These are phyloP conservation scores for Philaenus spumarius DNA, from an alignment of 1,140 invertebrate genomes.

Conservation along the genomic window DNA sequence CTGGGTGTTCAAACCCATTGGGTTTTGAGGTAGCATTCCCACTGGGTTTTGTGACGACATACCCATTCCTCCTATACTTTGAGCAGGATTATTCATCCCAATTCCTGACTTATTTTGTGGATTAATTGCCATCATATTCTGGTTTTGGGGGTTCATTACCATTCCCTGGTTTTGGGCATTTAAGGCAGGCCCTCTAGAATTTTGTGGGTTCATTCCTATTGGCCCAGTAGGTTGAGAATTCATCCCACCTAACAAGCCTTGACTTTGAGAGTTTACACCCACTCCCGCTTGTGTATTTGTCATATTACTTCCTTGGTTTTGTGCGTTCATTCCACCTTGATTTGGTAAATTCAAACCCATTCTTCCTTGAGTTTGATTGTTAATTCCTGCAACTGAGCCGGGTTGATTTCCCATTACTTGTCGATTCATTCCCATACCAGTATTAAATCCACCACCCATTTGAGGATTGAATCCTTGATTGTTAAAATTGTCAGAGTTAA, in stretches of 20 bases:
- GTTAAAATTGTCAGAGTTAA: background rate
- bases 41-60: background rate
- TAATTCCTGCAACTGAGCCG: background rate
- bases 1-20: background rate
- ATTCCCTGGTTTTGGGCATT: no score
- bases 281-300: background rate
- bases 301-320: background rate
- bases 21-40: background rate
- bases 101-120: slow-evolving; percentile 1
- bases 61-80: background rate
- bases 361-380: background rate
- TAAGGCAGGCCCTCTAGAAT: background rate
- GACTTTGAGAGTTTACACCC: background rate
- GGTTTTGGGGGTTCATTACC: background rate
- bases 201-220: background rate
- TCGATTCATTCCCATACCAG: slow-evolving; percentile 7
- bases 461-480: background rate
- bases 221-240: no score
- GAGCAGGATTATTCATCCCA: background rate
- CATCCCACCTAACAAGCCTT: no score
- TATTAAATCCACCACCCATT: background rate
- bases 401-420: slow-evolving; percentile 1
- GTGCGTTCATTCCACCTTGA: slow-evolving; percentile 4
- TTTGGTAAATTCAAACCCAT: background rate
- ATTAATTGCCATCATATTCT: background rate